Percentiles rank a stretch among this genome's conserved stretches.
phyloP scores from a whole-genome alignment of 2,797 vertebrate species.

The Sebastes diaconus region DNA sequence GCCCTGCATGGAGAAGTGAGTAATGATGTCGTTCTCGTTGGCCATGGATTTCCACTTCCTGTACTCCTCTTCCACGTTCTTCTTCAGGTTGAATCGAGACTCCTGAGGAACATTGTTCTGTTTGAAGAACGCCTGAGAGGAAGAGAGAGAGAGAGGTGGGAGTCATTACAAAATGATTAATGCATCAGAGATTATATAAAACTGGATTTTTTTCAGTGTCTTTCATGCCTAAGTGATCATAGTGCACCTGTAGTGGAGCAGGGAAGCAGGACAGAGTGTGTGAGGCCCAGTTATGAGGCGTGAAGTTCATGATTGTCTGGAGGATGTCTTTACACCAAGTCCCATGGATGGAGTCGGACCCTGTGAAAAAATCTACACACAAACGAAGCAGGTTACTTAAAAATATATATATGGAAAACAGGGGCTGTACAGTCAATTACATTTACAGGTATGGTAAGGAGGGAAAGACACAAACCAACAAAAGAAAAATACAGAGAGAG shows the following conservation, averaged over 20 bases:
- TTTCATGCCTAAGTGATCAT: too few species aligned
- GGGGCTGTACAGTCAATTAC: not conserved
- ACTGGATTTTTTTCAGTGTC: not conserved
- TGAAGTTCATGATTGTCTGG: constrained; percentile 98
- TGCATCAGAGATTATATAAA: not conserved
- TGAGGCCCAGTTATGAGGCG: constrained; percentile 98
- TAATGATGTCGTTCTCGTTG: constrained; percentile 96
- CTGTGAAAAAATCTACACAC: constrained; percentile 94
- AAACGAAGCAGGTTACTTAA: not conserved
- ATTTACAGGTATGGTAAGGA: not conserved
- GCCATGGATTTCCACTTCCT: constrained; percentile 99
- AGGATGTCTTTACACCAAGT: constrained; percentile 99
- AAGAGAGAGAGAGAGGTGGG: not conserved
- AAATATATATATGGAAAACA: not conserved
- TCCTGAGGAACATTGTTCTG: constrained; percentile 99
- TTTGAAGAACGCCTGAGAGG: constrained; percentile 93
- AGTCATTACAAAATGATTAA: not conserved
- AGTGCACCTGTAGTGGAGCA: constrained; percentile 90
- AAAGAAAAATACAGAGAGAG: not conserved
- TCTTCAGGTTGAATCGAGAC: constrained; percentile 98
- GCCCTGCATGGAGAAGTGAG: constrained; percentile 94
- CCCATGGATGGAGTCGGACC: constrained; percentile 97
- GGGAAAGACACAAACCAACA: not conserved
- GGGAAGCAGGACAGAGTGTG: constrained; percentile 98
- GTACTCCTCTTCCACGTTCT: constrained; percentile 99